phyloP scores from a whole-genome alignment of 1,140 invertebrate species.

The Uloborus diversus region DNA sequence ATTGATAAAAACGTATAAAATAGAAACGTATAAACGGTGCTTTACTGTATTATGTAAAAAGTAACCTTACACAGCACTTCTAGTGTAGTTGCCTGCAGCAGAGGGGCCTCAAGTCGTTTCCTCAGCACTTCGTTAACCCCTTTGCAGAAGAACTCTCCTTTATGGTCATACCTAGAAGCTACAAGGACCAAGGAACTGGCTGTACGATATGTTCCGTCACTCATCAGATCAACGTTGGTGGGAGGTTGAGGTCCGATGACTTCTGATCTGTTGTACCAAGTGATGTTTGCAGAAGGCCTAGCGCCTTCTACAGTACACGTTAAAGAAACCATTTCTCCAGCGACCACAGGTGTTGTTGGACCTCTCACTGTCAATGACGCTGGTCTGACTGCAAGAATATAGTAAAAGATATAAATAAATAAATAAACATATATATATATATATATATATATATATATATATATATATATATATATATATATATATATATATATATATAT shows the following conservation, averaged over 20 bases:
- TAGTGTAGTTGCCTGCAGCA: constrained; percentile 59
- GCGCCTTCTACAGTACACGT: constrained; percentile 61
- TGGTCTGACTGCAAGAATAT: constrained; percentile 59
- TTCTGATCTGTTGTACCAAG: constrained; percentile 62
- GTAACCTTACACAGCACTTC: constrained; percentile 63
- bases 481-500: no score
- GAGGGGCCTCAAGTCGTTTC: constrained; percentile 60
- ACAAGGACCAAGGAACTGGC: constrained; percentile 59
- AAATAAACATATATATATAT: neutral
- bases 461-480: no score
- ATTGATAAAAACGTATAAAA: no score
- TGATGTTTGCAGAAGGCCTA: constrained; percentile 61
- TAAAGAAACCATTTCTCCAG: constrained; percentile 61
- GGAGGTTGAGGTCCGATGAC: constrained; percentile 58
- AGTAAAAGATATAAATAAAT: neutral
- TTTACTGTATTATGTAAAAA: no score
- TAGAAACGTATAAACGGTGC: no score
- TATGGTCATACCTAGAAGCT: constrained; percentile 60
- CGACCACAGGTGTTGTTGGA: constrained; percentile 58
- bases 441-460: neutral
- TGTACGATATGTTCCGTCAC: constrained; percentile 60
- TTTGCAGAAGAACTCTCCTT: constrained; percentile 61
- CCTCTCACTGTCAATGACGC: constrained; percentile 55
- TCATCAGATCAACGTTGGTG: constrained; percentile 57
- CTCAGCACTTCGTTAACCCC: constrained; percentile 61